A percentile compares a stretch with the other conserved stretches of the same genome.
Conservation (phyloP, 2,797 vertebrate genomes). For the Tachyglossus aculeatus region DNA sequence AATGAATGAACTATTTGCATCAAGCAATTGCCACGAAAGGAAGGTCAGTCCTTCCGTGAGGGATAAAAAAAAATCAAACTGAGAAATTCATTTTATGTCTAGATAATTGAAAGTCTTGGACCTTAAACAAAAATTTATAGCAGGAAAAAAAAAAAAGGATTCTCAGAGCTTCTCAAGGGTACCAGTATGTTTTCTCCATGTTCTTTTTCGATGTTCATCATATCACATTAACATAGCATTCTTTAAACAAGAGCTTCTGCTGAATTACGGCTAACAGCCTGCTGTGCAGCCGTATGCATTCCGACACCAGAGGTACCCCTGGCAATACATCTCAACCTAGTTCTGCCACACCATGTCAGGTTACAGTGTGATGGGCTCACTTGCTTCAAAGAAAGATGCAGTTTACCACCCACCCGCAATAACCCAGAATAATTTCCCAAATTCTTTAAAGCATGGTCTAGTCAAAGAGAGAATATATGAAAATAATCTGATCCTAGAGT, state of each 20-base stretch:
- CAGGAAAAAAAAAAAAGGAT: too few species aligned
- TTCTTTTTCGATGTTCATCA: neutral
- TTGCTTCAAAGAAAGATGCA: neutral
- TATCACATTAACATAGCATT: neutral
- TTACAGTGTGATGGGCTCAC: neutral
- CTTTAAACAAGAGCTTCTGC: neutral
- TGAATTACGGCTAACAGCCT: neutral
- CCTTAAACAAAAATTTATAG: constrained; percentile 24
- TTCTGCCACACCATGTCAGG: constrained; percentile 2
- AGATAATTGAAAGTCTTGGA: constrained; percentile 13
- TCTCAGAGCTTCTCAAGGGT: constrained; percentile 15
- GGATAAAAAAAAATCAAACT: neutral
- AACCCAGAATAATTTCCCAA: constrained; percentile 8
- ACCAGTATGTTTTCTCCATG: constrained; percentile 4
- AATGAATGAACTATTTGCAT: constrained; percentile 29
- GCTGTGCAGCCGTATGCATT: neutral
- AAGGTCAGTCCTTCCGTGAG: constrained; percentile 31
- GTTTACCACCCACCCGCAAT: neutral
- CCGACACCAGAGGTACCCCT: neutral
- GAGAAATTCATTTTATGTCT: constrained; percentile 12
- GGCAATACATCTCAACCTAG: neutral
- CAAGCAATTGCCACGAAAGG: constrained; percentile 20
- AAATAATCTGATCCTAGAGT: constrained; percentile 35
- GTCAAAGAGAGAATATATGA: constrained; percentile 15
- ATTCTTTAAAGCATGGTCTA: constrained; percentile 30